Conservation (phyloP, 1,140 invertebrate species). For the Drosophila watanabei region DNA sequence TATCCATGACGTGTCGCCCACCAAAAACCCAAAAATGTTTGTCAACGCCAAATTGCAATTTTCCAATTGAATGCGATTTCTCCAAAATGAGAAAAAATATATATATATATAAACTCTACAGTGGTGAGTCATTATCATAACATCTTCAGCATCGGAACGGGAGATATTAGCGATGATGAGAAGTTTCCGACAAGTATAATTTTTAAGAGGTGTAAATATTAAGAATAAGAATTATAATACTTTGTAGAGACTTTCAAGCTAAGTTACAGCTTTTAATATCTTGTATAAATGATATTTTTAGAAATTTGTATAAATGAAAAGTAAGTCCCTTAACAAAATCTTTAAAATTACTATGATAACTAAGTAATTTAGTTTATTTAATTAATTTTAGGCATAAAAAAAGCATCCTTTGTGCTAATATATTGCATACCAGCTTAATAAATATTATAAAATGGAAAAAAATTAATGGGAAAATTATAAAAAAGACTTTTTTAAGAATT, state of each 20-base stretch:
- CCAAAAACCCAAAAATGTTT: slow-evolving; percentile 20
- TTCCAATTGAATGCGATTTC: slow-evolving; percentile 40
- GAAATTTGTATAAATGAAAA: no score
- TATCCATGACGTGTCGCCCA: slow-evolving; percentile 33
- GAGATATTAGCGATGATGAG: not conserved
- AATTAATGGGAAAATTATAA: no score
- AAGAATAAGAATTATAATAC: not conserved
- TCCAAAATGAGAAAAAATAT: not conserved
- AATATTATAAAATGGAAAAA: no score
- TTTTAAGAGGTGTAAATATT: not conserved
- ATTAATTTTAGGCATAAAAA: no score
- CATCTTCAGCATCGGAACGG: slow-evolving; percentile 8
- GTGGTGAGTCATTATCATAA: slow-evolving; percentile 11
- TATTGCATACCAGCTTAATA: no score
- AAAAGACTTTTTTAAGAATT: no score
- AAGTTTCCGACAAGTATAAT: not conserved
- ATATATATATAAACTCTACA: slow-evolving; percentile 1
- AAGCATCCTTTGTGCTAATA: no score
- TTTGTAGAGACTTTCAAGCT: not conserved
- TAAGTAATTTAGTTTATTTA: not conserved
- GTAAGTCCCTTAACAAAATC: no score
- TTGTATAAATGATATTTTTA: no score
- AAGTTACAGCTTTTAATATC: not conserved
- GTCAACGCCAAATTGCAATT: slow-evolving; percentile 37
- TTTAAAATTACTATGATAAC: no score